Conservation (phyloP, 2,888 invertebrate genomes). For the Galerucella pusilla region DNA sequence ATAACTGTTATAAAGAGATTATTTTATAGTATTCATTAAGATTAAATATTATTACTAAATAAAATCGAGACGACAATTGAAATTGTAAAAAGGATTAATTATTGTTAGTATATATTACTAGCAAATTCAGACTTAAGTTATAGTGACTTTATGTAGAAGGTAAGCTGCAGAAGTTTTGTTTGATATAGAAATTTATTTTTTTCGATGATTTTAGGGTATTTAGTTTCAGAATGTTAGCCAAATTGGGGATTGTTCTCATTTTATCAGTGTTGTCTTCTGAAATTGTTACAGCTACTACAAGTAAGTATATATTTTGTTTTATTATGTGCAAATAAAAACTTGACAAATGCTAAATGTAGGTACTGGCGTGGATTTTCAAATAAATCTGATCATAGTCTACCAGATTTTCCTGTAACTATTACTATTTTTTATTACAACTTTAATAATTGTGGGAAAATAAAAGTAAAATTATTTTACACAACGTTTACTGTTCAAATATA, state of each 20-base stretch:
- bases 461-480: no score
- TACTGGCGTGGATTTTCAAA: neutral
- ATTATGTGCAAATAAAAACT: neutral
- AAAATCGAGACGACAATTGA: neutral
- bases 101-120: neutral
- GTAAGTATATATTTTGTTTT: constrained; percentile 26
- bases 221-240: neutral
- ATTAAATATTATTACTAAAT: neutral
- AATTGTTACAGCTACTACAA: constrained; percentile 40
- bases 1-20: neutral
- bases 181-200: neutral
- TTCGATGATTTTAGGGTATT: neutral
- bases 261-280: constrained; percentile 12
- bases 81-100: neutral
- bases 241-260: neutral
- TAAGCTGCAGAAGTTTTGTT: neutral
- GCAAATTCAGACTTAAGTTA: neutral
- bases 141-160: neutral
- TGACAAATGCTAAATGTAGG: neutral
- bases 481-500: no score
- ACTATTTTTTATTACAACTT: no score
- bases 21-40: neutral
- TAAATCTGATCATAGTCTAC: no score
- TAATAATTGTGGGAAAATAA: no score
- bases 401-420: no score